phyloP scores from a whole-genome alignment of 2,113 vertebrate species.

The Zosterops pallidus region DNA sequence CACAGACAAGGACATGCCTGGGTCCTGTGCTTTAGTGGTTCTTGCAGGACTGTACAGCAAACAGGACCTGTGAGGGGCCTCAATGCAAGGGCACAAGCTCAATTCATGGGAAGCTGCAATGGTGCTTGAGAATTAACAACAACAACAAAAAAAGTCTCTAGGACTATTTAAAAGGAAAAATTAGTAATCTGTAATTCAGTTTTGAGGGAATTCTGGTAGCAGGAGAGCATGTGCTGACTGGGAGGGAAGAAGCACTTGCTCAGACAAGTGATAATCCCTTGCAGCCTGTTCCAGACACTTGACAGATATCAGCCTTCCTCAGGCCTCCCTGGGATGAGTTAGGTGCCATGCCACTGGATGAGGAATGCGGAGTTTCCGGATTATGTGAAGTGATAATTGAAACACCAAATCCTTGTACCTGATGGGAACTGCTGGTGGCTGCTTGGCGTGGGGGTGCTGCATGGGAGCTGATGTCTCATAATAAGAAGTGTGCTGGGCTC shows the following conservation, averaged over 20 bases:
- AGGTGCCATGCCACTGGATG: neutral
- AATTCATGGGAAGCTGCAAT: neutral
- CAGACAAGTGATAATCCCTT: neutral
- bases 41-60: neutral
- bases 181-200: neutral
- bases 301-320: neutral
- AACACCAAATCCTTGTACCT: neutral
- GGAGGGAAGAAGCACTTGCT: neutral
- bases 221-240: neutral
- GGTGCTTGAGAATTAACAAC: neutral
- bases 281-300: neutral
- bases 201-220: neutral
- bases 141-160: neutral
- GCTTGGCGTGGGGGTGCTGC: neutral
- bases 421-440: neutral
- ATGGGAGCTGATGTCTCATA: neutral
- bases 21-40: neutral
- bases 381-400: neutral
- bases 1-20: neutral
- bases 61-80: accelerated
- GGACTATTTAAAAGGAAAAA: neutral
- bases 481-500: neutral
- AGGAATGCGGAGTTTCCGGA: neutral
- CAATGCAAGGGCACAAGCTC: accelerated
- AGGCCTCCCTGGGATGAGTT: neutral